phyloP scores from a whole-genome alignment of 2,888 invertebrate species.

The Xestia rhomboidea region DNA sequence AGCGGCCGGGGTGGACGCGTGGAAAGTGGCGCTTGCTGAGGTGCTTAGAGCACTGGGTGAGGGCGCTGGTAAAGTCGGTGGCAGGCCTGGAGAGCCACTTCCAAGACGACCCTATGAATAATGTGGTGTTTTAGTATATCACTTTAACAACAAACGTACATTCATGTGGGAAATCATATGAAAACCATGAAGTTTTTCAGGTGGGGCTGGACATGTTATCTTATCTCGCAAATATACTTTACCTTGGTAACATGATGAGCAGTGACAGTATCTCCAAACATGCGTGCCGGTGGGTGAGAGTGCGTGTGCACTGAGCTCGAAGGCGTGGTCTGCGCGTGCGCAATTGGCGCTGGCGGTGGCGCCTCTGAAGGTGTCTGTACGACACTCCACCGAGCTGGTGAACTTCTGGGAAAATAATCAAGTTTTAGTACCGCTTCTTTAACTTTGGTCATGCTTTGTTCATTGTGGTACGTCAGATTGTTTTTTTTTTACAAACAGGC shows the following conservation, averaged over 20 bases:
- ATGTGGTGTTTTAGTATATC: background rate
- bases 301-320: constrained; percentile 83
- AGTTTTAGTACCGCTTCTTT: background rate
- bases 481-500: background rate
- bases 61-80: constrained; percentile 93
- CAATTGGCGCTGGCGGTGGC: constrained; percentile 86
- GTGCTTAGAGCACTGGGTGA: constrained; percentile 92
- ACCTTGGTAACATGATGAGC: constrained; percentile 88
- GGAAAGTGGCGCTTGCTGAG: constrained; percentile 92
- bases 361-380: constrained; percentile 85
- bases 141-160: background rate
- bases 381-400: constrained; percentile 87
- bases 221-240: constrained; percentile 1
- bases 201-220: background rate
- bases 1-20: constrained; percentile 83
- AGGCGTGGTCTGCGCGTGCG: constrained; percentile 84
- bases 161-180: background rate
- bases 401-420: constrained; percentile 72
- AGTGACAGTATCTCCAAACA: constrained; percentile 93
- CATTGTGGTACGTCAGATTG: background rate
- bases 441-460: background rate
- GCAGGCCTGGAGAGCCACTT: constrained; percentile 91
- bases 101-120: constrained; percentile 83
- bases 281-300: constrained; percentile 91
- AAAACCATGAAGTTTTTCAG: background rate